These are phyloP conservation scores for Cephalopholis sonnerati DNA, from an alignment of 2,113 vertebrate species.

Conservation along the genomic window DNA sequence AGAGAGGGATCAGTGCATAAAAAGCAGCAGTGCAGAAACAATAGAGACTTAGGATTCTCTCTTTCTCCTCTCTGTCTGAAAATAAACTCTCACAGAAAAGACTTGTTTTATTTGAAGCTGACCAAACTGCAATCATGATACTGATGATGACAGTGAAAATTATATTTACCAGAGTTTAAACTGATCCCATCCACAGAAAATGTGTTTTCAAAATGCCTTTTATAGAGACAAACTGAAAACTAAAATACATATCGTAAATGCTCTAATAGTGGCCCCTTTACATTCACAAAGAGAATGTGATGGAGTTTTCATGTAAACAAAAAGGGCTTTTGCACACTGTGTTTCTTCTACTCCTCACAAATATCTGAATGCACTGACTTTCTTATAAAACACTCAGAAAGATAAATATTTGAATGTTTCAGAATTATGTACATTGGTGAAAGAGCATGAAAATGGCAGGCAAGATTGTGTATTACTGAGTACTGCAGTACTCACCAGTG, in stretches of 20 bases:
- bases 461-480: too few species aligned
- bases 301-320: too few species aligned
- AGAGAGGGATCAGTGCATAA: constrained; percentile 71
- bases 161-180: not conserved
- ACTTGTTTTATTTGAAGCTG: not conserved
- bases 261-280: not conserved
- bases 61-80: constrained; percentile 27
- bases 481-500: too few species aligned
- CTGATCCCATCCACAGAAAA: too few species aligned
- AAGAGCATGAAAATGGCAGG: not conserved
- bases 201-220: not conserved
- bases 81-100: constrained; percentile 34
- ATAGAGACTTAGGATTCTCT: constrained; percentile 63
- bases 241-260: not conserved
- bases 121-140: not conserved
- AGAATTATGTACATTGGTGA: not conserved
- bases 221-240: not conserved
- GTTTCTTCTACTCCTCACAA: not conserved
- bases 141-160: not conserved
- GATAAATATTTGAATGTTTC: not conserved
- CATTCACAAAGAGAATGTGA: not conserved
- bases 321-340: not conserved
- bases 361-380: not conserved
- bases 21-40: constrained; percentile 77
- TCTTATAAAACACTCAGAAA: not conserved